Evolutionary conservation across 2,888 invertebrate species (phyloP).

Genomic region (Iselma pallidipennis): DNA sequence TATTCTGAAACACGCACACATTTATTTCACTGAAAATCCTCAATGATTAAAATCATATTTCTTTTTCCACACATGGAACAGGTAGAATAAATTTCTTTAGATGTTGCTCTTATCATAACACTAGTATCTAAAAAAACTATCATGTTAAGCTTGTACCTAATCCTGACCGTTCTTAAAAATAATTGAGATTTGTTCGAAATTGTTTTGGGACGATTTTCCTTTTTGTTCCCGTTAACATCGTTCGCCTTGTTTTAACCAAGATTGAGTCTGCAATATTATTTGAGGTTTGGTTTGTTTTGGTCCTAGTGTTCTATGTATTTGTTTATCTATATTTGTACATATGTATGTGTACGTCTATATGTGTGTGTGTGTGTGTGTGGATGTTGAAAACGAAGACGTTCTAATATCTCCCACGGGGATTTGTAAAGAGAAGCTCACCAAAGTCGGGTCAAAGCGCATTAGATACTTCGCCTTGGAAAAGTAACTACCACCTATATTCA

Average conservation of each 20-base stretch:
- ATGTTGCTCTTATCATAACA: background rate
- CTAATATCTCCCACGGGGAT: conserved; percentile 45
- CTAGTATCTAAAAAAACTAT: background rate
- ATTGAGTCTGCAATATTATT: background rate
- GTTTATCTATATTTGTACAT: background rate
- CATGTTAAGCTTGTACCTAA: background rate
- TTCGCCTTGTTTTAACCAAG: no score
- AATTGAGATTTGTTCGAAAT: background rate
- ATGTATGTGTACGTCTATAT: background rate
- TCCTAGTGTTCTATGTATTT: background rate
- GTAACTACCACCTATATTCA: conserved; percentile 31
- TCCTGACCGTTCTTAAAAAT: background rate
- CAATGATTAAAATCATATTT: background rate
- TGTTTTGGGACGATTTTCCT: background rate
- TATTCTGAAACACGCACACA: background rate
- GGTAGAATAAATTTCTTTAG: background rate
- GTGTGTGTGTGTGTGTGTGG: background rate
- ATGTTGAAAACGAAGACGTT: conserved; percentile 30
- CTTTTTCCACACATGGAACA: background rate
- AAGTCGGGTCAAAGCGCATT: conserved; percentile 39
- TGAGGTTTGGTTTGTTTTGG: background rate
- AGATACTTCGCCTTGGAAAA: conserved; percentile 33
- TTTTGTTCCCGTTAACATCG: no score
- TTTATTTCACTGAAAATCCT: background rate
- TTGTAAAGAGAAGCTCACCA: conserved; percentile 31